phyloP scores from a whole-genome alignment of 2,113 vertebrate species.

The Cettia cetti region DNA sequence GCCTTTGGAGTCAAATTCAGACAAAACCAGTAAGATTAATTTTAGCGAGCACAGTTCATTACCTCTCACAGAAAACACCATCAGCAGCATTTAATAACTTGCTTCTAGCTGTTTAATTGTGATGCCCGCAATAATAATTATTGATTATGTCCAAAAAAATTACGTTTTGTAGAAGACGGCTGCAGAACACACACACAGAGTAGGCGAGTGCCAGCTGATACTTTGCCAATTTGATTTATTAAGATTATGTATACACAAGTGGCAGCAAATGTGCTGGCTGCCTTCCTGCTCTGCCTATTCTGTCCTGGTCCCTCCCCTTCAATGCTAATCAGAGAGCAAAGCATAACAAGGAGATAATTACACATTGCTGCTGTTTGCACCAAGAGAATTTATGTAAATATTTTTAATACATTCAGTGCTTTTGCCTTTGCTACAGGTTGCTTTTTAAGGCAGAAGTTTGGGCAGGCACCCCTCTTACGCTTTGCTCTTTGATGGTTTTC shows the following conservation, averaged over 20 bases:
- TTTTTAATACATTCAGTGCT: background rate
- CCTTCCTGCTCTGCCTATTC: background rate
- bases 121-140: constrained; percentile 22
- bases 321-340: constrained; percentile 29
- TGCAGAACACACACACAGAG: background rate
- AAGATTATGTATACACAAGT: constrained; percentile 3
- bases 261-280: constrained; percentile 42
- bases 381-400: constrained; percentile 25
- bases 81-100: background rate
- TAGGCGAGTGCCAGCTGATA: constrained; percentile 7
- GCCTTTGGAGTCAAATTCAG: background rate
- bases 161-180: background rate
- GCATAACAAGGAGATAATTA: constrained; percentile 26
- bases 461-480: background rate
- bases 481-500: background rate
- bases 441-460: background rate
- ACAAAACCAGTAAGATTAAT: background rate
- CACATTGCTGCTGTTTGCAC: background rate
- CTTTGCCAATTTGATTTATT: constrained; percentile 52
- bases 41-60: background rate
- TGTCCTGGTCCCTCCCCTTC: constrained; percentile 34
- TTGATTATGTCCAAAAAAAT: constrained; percentile 47
- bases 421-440: background rate
- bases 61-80: background rate
- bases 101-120: constrained; percentile 6